These are phyloP conservation scores for Cydia amplana DNA, from an alignment of 1,140 invertebrate genomes.

Conservation along the genomic window DNA sequence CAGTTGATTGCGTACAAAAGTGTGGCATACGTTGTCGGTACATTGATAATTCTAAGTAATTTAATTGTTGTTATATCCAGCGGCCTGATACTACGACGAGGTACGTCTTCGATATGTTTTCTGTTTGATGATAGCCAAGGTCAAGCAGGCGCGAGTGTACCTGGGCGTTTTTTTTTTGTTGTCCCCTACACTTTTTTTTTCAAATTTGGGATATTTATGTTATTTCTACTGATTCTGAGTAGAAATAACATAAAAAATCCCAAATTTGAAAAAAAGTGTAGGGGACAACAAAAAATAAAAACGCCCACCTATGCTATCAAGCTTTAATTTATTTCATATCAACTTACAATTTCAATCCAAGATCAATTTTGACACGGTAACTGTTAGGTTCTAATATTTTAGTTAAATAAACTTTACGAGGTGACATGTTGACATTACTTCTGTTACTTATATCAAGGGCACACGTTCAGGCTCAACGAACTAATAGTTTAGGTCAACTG, in stretches of 20 bases:
- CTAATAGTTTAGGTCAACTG: conserved; percentile 15
- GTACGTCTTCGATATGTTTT: conserved; percentile 52
- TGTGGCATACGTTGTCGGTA: conserved; percentile 69
- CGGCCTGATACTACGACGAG: conserved; percentile 79
- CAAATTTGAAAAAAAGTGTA: no score
- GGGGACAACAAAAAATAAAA: no score
- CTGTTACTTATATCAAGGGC: conserved; percentile 5
- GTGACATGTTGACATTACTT: conserved; percentile 24
- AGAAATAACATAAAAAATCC: no score
- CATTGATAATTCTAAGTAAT: conserved; percentile 79
- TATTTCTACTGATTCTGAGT: no score
- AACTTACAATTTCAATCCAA: conserved; percentile 7
- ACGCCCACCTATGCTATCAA: neutral
- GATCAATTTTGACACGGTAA: conserved; percentile 2
- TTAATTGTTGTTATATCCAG: conserved; percentile 80
- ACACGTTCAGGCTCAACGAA: neutral
- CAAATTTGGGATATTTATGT: no score
- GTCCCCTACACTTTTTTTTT: no score
- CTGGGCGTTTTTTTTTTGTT: no score
- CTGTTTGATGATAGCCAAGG: conserved; percentile 5
- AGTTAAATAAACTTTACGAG: conserved; percentile 17
- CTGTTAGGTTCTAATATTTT: conserved; percentile 12
- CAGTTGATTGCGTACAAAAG: conserved; percentile 55
- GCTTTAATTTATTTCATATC: conserved; percentile 15
- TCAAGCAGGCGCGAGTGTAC: no score